Evolutionary conservation across 2,888 invertebrate species (phyloP), one percentile per base, ranked within the genome.

Genomic region (Homarus gammarus): DNA sequence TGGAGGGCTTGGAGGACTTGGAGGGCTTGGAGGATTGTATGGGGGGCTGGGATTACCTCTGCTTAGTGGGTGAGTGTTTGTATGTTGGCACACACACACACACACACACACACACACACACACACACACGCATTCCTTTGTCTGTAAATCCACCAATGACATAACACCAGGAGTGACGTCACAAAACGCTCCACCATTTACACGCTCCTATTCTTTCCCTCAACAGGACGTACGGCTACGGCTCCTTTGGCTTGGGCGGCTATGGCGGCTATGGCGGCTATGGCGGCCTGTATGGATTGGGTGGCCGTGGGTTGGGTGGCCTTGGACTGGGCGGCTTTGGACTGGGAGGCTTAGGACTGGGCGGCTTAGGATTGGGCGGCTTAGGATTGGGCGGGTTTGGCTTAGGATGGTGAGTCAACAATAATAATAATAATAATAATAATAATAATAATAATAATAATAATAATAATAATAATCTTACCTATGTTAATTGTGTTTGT

Each of bases 211-310:
- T 12, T 0, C 49, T 1, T 15, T 49, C 49, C 15, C 51, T 31
- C 51, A 5, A 31, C 77, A 78, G 77, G 10, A 27, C 78, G 12
- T 78, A 78, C 77, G 77, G 77, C 15, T 84, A 84, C 56, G 73
- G 84, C n/a, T 56, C 51, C 38, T 84, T 36, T 70, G 83, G n/a
- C 49, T 49, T 22, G 72, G 83, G n/a, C 10, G 10, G 6, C 3
- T 33, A 49, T 3, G 73, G 83, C 31, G 61, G 81, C 12, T n/a
- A n/a, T n/a, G n/a, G n/a, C 33, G 83, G 83, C 31, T 83, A 83
- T 3, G 73, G 83, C 31, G 61, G 81, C 12, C 49, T 49, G 44
- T 44, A 49, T 33, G 49, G 44, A 5, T 8, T 40, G 31, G 61
- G 84, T 8, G 75, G 75, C n/a, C 36, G 56, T 8, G 70, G 51